Base-by-base conservation (phyloP, 2,797 vertebrate genomes). In the Cyclopterus lumpus region DNA sequence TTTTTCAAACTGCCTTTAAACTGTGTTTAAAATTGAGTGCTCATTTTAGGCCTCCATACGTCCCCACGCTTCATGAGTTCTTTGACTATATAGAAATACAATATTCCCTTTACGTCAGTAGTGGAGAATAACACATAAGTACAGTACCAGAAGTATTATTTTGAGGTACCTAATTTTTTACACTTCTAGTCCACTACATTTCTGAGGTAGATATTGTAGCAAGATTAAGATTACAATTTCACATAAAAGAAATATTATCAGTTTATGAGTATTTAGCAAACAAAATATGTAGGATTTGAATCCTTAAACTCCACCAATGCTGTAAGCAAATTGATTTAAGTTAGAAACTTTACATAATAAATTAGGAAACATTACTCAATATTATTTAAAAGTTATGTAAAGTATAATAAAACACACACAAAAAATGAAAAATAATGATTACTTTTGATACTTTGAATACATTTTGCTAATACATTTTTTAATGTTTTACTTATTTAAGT, bases 1-100 rank as follows among this genome's bases (percentile, higher is more conserved):
- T 15, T 26, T 67, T 67, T 54, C 34, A 73, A 64, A 65, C 22
- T 12, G 20, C 18, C 49, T 76, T 46, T 12, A 53, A 68, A 30
- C 6, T 48, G 4, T 49, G 4, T 9, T 24, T 48, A 18, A 34
- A 62, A 49, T 48, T 30, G n/a, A n/a, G 8, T 44, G 8, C 44
- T 38, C 20, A 62, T 32, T 49, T 57, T 44, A 46, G 32, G 20
- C 30, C 11, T 62, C 20, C 34, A 48, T 12, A 49, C 34, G 46
- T 66, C 57, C 51, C 12, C 9, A 10, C 55, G 44, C 60, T 51
- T 11, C 59, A 70, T 49, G 55, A 62, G 16, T 3, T 58, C 38
- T 69, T 36, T 66, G 20, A 57, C 40, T 16, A 16, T 44, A 18
- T 55, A 34, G 2, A 71, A 64, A 74, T 48, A 30, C 1, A 48